Evolutionary conservation across 2,797 vertebrate genomes (phyloP), one percentile per base, ranked within the genome.

Genomic region (Sebastiscus albofasciatus): DNA sequence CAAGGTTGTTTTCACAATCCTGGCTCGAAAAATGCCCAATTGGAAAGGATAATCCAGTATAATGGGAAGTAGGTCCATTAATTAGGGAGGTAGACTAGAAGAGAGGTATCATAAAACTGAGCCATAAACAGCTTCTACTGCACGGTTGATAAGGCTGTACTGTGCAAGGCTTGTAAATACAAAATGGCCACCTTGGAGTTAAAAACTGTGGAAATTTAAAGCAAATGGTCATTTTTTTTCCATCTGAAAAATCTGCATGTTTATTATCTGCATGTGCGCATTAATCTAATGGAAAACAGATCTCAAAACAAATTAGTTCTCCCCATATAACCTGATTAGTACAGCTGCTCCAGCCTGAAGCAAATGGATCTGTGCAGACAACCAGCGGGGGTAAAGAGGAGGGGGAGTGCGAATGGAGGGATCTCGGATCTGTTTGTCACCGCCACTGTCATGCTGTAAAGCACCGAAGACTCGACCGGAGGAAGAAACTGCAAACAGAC

Each of bases 51-150:
- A 90, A 92, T 91, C 79, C 68, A 75, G 77, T 78, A 81, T 86
- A 87, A 93, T 90, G 89, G 88, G 90, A 92, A 94, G 86, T 90
- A 82, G 89, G 91, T 90, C 83, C 86, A 91, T 93, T 90, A 92
- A 94, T 92, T 89, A 90, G 65, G 34, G 70, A 90, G 78, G 88
- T 74, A 85, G 74, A 86, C 81, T 77, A 88, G 87, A 86, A 77
- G 81, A 88, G 79, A 79, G 84, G 88, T 67, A 80, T 81, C 82
- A 90, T 92, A 91, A 94, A 94, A 90, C 74, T 29, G 11, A 61
- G 90, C 73, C 72, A 83, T 92, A 90, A 92, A 92, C 89, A 83
- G 83, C 73, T 76, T 67, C 73, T 81, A 68, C 84, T 79, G 77
- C 87, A 78, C 26, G 13, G 73, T 33, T 80, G 90, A 89, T 88